Conservation (phyloP, 2,888 invertebrate genomes). For the Vesta saturnalis region DNA sequence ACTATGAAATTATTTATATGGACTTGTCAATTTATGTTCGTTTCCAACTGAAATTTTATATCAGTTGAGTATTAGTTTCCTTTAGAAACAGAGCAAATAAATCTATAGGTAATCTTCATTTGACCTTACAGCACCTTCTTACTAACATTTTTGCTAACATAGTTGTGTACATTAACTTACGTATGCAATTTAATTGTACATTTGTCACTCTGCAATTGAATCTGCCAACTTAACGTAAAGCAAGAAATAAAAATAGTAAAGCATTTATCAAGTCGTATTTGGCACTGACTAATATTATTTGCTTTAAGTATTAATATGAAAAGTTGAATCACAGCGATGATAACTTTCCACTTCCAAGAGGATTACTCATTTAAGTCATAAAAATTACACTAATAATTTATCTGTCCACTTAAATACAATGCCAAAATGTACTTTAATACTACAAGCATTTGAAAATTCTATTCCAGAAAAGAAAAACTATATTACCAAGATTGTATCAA, state of each 20-base stretch:
- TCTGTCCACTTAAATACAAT: conserved; percentile 16
- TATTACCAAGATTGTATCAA: not conserved
- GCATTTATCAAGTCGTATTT: conserved; percentile 33
- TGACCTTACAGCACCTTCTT: too few species aligned
- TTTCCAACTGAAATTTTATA: too few species aligned
- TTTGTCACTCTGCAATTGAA: too few species aligned
- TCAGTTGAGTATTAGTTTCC: too few species aligned
- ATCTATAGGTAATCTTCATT: too few species aligned
- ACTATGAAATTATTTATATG: too few species aligned
- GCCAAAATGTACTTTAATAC: conserved; percentile 12
- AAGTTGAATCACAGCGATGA: conserved; percentile 32
- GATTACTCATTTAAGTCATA: conserved; percentile 35
- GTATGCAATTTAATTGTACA: too few species aligned
- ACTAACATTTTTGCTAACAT: too few species aligned
- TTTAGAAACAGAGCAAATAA: too few species aligned
- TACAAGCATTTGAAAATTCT: conserved; percentile 7
- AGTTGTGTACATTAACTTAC: too few species aligned
- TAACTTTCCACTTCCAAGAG: conserved; percentile 30
- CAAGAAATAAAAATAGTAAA: conserved; percentile 13
- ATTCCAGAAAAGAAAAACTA: not conserved
- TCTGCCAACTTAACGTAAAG: too few species aligned
- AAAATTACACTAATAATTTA: conserved; percentile 31
- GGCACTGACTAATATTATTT: conserved; percentile 37
- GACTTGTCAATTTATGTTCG: too few species aligned
- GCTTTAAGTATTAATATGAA: conserved; percentile 36